Evolutionary conservation across 2,888 invertebrate genomes (phyloP), one percentile per base, ranked within the genome.

Genomic region (Dorcus hopei): DNA sequence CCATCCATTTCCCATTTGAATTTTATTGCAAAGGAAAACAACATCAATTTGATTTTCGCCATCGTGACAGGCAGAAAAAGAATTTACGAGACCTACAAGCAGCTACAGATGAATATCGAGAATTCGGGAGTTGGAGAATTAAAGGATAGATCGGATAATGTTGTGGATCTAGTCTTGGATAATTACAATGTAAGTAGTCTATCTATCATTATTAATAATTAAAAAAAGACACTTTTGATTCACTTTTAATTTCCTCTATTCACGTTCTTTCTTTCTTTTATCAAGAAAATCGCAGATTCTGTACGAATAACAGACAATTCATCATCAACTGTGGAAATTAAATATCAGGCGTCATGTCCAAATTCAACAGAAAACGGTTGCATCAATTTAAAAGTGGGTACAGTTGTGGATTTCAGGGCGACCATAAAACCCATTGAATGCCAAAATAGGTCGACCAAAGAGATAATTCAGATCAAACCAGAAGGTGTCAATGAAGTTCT

Each of bases 11-110:
- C 88, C 38, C 82, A 85, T 68, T 82, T 89, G 38, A 85, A 84
- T 65, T 80, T 81, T 68, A 75, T 83, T 39, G 87, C 90, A 1
- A 82, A 79, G 39, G 83, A 90, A 66, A 83, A 88, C 56, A 87
- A 88, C 65, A 85, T 92, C 42, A 89, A 87, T 74, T 81, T 94
- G 41, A 90, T 94, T 68, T 92, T 93, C 77, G 90, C 90, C 1
- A 87, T 88, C 9, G 82, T 84, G 2, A 65, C 75, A 14, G 49
- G 52, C 2, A 59, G 45, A 38, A 70, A 48, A 62, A 9, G 53
- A 0, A 73, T 74, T 6, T 55, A 63, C 23, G 57, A 57, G 23
- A 45, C 64, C 3, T 90, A 90, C 69, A 70, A 77, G 61, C 72
- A 77, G 49, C 77, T 92, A 52, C 81, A 82, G 14, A 73, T 80